Base-by-base conservation (phyloP, 1,140 invertebrate genomes). In the Macrosteles quadrilineatus region DNA sequence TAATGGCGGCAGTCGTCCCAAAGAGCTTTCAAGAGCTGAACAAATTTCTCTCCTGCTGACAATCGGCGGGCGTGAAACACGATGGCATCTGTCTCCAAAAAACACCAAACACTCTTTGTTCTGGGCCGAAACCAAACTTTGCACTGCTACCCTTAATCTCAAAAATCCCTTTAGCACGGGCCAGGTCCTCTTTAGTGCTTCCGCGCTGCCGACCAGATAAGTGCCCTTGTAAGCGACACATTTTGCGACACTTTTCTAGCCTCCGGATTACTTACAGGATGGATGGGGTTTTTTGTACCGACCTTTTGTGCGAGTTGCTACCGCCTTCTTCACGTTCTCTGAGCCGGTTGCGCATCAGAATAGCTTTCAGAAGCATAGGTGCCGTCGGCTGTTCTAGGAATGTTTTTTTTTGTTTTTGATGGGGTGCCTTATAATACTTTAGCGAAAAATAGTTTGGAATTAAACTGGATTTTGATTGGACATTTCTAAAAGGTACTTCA, bases 161-260 rank as follows among this genome's bases (percentile, higher is more conserved):
- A n/a, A 50, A 19, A 50, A 50, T 50, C 47, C 47, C 21, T 50
- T 50, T 50, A 50, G 47, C 47, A 50, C 47, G 47, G 47, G 14
- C 47, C 4, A 50, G 4, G 47, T 4, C 6, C 47, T 50, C 47
- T n/a, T 50, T 50, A 50, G 14, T 9, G 14, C 47, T 50, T 50
- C 47, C 47, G 47, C 14, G 47, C 47, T 21, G 47, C 47, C 47
- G 47, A n/a, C 3, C n/a, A 50, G 47, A 50, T 50, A 50, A 50
- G 47, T 50, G n/a, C 4, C 47, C 47, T 50, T 50, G 47, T 50
- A 50, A 50, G 21, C 47, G 47, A 50, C 47, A 50, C 47, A 50
- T 50, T 50, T 50, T 50, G 47, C 47, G 47, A 50, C 47, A 50
- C 47, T 50, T 50, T 50, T 50, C 47, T 4, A 50, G 47, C 47